Percentiles rank a stretch among this genome's conserved stretches.
These are phyloP conservation scores for Asteroscopus sphinx DNA, from an alignment of 2,888 invertebrate genomes.

Conservation along the genomic window DNA sequence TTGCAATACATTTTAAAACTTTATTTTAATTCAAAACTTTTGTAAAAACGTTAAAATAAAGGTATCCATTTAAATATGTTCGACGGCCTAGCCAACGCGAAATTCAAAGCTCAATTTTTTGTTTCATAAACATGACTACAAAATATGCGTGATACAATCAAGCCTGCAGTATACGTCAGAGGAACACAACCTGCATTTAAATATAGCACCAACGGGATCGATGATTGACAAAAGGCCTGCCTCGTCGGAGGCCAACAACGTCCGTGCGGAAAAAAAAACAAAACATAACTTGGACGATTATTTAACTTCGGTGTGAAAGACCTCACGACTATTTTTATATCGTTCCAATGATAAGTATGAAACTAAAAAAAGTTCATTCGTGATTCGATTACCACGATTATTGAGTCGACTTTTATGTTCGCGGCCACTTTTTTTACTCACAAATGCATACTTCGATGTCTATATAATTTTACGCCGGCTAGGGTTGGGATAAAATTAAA, in stretches of 20 bases:
- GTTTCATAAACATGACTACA: constrained; percentile 25
- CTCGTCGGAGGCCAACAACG: constrained; percentile 38
- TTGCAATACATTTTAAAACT: no score
- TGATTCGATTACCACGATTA: constrained; percentile 77
- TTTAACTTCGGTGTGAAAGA: constrained; percentile 73
- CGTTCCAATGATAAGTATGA: constrained; percentile 54
- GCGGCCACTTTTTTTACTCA: constrained; percentile 59
- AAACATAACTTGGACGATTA: constrained; percentile 58
- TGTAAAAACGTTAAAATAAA: neutral
- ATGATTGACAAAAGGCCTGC: constrained; percentile 65
- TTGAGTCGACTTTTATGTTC: constrained; percentile 64
- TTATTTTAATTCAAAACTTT: no score
- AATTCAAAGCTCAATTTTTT: constrained; percentile 17
- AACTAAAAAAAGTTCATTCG: constrained; percentile 64
- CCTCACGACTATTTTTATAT: constrained; percentile 72
- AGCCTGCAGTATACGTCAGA: constrained; percentile 7
- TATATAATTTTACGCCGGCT: constrained; percentile 48
- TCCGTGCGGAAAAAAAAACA: constrained; percentile 59
- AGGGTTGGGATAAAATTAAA: constrained; percentile 50
- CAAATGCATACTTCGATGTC: constrained; percentile 55
- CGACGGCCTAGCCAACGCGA: constrained; percentile 5
- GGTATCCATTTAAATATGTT: constrained; percentile 17
- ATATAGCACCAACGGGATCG: constrained; percentile 55
- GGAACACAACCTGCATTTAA: constrained; percentile 32
- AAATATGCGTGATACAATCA: constrained; percentile 13